Base-by-base conservation (phyloP, 2,888 invertebrate genomes). In the Eueremaeus valkanovi region DNA sequence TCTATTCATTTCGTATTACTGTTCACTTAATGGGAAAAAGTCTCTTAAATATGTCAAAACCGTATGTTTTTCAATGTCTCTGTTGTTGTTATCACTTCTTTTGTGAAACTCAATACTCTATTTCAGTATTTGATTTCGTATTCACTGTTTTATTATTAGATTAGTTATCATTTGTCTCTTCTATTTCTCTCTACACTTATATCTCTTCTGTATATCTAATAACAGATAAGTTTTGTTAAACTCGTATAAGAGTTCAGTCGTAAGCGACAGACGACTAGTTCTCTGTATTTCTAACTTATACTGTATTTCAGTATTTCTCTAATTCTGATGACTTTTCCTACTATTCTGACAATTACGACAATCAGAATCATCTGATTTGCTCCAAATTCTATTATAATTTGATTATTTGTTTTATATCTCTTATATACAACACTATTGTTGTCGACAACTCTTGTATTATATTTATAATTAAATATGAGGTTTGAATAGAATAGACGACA, bases 131-230 rank as follows among this genome's bases (percentile, higher is more conserved):
- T 58, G 29, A 58, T 27, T 29, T 58, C 11, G 16, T 16, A 58
- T 13, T 58, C 6, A 11, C 27, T 51, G 18, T 21, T 55, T 55
- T 27, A 55, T 55, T 55, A 55, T 27, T 55, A 51, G 18, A 27
- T 55, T 55, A 27, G 55, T 55, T 55, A 63, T 63, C 61, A 63
- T 63, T 63, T 63, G 31, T 58, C 13, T 29, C 18, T 16, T 58
- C 31, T 8, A 8, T 33, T 63, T 33, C 36, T 11, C 58, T 29
- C 18, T 58, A 29, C 29, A 31, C 21, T 55, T 8, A 5, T 55
- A 55, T 55, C 13, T 55, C 55, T 11, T 11, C 6, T 3, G 21
- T 55, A 24, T 55, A 16, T 21, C 13, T 55, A 21, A 55, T 55
- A 3, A 8, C 21, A 8, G 27, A 55, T 55, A 55, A 55, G 6